Evolutionary conservation across 1,140 invertebrate genomes (phyloP).

Genomic region (Diorhabda elongata): DNA sequence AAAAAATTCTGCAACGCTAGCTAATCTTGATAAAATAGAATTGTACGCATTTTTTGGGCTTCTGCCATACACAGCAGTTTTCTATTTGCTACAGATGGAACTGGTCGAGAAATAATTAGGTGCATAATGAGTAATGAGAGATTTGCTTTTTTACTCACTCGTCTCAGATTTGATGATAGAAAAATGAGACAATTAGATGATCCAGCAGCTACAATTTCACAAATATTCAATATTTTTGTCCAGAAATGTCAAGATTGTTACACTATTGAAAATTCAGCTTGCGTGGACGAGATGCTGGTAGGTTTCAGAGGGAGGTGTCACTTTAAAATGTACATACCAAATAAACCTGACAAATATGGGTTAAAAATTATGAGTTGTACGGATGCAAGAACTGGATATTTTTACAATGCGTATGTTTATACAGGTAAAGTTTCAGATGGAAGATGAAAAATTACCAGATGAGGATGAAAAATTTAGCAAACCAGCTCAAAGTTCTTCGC

Average conservation of each 20-base stretch:
- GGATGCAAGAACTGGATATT: slow-evolving; percentile 17
- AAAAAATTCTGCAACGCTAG: too few relatives aligned
- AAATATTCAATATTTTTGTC: slow-evolving; percentile 19
- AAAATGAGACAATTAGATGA: slow-evolving; percentile 14
- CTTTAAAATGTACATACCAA: slow-evolving; percentile 22
- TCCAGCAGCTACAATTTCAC: slow-evolving; percentile 11
- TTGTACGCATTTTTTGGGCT: too few relatives aligned
- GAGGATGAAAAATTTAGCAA: slow-evolving; percentile 16
- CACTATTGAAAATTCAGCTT: background rate
- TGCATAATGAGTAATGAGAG: slow-evolving; percentile 10
- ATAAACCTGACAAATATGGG: slow-evolving; percentile 19
- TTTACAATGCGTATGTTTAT: slow-evolving; percentile 20
- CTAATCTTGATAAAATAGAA: too few relatives aligned
- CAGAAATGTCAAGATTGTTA: slow-evolving; percentile 9
- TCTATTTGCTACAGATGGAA: slow-evolving; percentile 22
- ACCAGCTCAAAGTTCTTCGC: slow-evolving; percentile 35
- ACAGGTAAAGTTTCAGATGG: slow-evolving; percentile 19
- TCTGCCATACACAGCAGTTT: too few relatives aligned
- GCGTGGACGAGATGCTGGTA: slow-evolving; percentile 20
- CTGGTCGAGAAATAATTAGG: slow-evolving; percentile 19
- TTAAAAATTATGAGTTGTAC: slow-evolving; percentile 16
- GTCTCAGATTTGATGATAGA: slow-evolving; percentile 20
- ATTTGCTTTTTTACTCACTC: slow-evolving; percentile 15
- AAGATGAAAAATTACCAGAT: background rate
- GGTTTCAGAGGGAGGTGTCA: slow-evolving; percentile 15